Evolutionary conservation across 2,113 vertebrate genomes (phyloP), one percentile per base, ranked within the genome.

Genomic region (Channa maculata): DNA sequence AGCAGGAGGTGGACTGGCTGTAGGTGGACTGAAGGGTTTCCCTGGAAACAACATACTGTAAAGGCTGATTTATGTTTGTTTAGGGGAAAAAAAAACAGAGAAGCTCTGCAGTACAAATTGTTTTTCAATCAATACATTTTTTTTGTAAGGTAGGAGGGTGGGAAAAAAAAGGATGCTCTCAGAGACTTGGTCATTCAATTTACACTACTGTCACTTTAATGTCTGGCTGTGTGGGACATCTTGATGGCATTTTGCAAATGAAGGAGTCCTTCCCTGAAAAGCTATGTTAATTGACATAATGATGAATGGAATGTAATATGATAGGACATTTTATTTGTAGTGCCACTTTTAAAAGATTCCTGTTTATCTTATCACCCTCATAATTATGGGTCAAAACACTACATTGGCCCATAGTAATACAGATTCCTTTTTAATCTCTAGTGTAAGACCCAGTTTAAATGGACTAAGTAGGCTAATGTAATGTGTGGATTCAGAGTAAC

Each of bases 1-100:
- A 60, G 43, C n/a, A 37, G 13, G 12, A 54, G 62, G 4, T 37
- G 39, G 45, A 59, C 38, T 37, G 34, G 34, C 37, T 67, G 33
- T 41, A 72, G 77, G 48, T 51, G 44, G 46, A 70, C 74, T 0
- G 6, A 57, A 48, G 33, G 54, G 78, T 77, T 81, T 75, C 78
- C 75, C 0, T 68, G 75, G 65, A 46, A 78, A 82, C 75, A 1
- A 34, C 65, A 39, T 52, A 59, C 62, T 75, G 79, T 71, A 50
- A 11, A 50, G 49, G 62, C 44, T 34, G 39, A 49, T 66, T 71
- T 53, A 12, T 67, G 41, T 69, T 74, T 75, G 41, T 38, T 70
- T 58, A 7, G 13, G n/a, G n/a, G 54, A 72, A 46, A 58, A 46
- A 58, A 37, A 44, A 51, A 43, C 6, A 43, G 14, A 7, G 13